A percentile compares a stretch with the other conserved stretches of the same genome.
Evolutionary conservation across 2,113 vertebrate genomes (phyloP).

Genomic region (Lucifuga dentata): DNA sequence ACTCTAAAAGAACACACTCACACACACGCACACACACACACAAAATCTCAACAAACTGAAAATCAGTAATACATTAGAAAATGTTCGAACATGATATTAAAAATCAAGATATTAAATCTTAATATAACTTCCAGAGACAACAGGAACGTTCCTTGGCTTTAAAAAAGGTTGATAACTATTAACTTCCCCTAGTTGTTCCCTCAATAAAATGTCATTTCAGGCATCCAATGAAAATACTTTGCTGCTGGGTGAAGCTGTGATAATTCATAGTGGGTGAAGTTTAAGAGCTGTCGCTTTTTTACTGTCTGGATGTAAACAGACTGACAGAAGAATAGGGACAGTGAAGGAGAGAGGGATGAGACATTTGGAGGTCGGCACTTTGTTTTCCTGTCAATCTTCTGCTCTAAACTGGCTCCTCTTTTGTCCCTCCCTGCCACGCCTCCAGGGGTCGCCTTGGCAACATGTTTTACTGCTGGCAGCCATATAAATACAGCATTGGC

Average conservation of each 20-base stretch:
- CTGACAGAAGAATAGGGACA: conserved; percentile 23
- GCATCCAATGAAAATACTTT: neutral
- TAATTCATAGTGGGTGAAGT: neutral
- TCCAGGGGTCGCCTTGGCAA: conserved; percentile 71
- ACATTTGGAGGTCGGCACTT: conserved; percentile 34
- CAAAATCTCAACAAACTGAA: too few relatives aligned
- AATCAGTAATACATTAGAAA: too few relatives aligned
- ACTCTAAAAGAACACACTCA: too few relatives aligned
- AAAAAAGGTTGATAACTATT: too few relatives aligned
- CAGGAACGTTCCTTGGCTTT: too few relatives aligned
- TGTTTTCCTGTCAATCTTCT: conserved; percentile 31
- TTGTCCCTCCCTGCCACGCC: conserved; percentile 64
- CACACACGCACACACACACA: too few relatives aligned
- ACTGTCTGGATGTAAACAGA: conserved; percentile 19
- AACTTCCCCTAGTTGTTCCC: too few relatives aligned
- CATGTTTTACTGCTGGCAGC: conserved; percentile 70
- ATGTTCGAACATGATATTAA: too few relatives aligned
- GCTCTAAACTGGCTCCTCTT: conserved; percentile 33
- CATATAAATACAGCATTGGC: conserved; percentile 59
- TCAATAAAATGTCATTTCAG: neutral
- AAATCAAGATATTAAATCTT: too few relatives aligned
- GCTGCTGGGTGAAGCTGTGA: neutral
- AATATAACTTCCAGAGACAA: too few relatives aligned
- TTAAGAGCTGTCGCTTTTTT: neutral
- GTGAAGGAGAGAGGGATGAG: conserved; percentile 17